Base-by-base conservation (phyloP, 2,888 invertebrate genomes). In the Leptinotarsa haldemani region DNA sequence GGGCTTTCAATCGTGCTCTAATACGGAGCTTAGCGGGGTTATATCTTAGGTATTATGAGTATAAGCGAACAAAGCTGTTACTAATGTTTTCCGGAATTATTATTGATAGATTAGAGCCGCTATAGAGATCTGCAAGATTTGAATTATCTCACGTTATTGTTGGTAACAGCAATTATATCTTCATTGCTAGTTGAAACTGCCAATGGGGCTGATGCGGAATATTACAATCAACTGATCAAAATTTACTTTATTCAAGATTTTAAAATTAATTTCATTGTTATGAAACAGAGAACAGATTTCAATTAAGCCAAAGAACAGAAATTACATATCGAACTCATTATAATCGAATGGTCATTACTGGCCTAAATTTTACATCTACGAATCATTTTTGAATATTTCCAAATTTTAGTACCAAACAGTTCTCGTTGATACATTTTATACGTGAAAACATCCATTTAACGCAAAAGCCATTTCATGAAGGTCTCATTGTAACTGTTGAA, bases 71-170 rank as follows among this genome's bases (percentile, higher is more conserved):
- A 71, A 74, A 74, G 74, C 74, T 65, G 65, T 65, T 71, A 70
- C 70, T 77, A 77, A 77, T 71, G 77, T 71, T 71, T 74, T 77
- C 75, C 65, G 68, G 64, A 74, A 70, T 73, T 72, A 74, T 75
- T 72, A 77, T 75, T 72, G 72, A 74, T 72, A 72, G 71, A 25
- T 70, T 66, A 48, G 30, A 40, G 40, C 61, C 61, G n/a, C n/a
- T 61, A 5, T 9, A 40, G 61, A n/a, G 22, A 61, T 40, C 30
- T 30, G 7, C 30, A 20, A 18, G 40, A 7, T 61, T 30, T 61
- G n/a, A 61, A 13, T 30, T 2, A 61, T 61, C 40, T 16, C 61
- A 30, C n/a, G n/a, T 61, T 30, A 40, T 25, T 61, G 61, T 61
- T 16, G 1, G 58, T 1, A 58, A 58, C 58, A 58, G 5, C 30